Base-by-base conservation (phyloP, 2,113 vertebrate species). In the Ramphastos sulfuratus region DNA sequence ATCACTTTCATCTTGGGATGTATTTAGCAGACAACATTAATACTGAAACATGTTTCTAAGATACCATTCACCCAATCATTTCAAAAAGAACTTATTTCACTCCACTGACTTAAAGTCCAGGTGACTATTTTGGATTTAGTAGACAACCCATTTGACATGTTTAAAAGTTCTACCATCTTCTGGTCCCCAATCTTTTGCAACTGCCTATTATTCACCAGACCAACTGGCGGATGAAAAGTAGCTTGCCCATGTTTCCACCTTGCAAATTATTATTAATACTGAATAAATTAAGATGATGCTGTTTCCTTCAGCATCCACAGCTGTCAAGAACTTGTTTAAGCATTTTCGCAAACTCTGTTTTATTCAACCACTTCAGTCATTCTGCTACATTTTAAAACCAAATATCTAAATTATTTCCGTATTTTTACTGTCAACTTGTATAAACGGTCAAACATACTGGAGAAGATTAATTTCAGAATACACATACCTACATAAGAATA, bases 341-440 rank as follows among this genome's bases (percentile, higher is more conserved):
- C 28, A 67, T 56, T 71, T 77, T 74, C 79, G 91, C 35, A 80
- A 71, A 87, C 35, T 63, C 56, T 16, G 9, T 65, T 91, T 85
- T 60, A 42, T 77, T 70, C 67, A 85, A 42, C 28, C 15, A 9
- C 60, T 83, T 85, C 30, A 70, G 46, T 77, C 91, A 93, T 87
- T 95, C 85, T 65, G 37, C 46, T 63, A 37, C 7, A 58, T 60
- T 90, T 94, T 63, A 70, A 71, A 91, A 85, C 4, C 91, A 30
- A 91, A 4, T 76, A 87, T 33, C 64, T 72, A 63, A 82, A 94
- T 65, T 76, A 80, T 82, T 91, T 82, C 78, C 74, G 46, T 76
- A 61, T 72, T 93, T 92, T 82, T 89, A 82, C n/a, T 82, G 83
- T 37, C 86, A 87, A 61, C 64, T 67, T 56, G 89, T 85, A 86